phyloP scores from a whole-genome alignment of 2,888 invertebrate species.

The Cyaniris semiargus region DNA sequence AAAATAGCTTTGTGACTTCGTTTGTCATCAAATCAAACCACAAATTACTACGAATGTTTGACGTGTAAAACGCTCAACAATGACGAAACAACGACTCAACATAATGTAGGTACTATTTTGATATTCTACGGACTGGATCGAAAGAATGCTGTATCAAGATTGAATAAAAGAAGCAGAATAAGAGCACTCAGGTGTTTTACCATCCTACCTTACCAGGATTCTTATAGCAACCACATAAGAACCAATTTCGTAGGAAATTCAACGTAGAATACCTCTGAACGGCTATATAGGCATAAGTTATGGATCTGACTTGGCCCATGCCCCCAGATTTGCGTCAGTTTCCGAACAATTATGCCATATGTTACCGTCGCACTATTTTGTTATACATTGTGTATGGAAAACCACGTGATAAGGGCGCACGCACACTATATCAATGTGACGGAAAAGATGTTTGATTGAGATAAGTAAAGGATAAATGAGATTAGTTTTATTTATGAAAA shows the following conservation, averaged over 20 bases:
- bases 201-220: background rate
- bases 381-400: conserved; percentile 45
- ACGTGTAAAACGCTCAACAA: too few species aligned
- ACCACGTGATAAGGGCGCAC: conserved; percentile 39
- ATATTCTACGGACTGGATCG: background rate
- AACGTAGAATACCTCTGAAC: background rate
- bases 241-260: background rate
- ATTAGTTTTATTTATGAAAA: too few species aligned
- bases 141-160: background rate
- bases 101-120: too few species aligned
- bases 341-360: conserved; percentile 68
- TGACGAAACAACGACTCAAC: too few species aligned
- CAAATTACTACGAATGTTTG: too few species aligned
- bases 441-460: background rate
- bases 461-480: background rate
- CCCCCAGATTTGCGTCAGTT: conserved; percentile 69
- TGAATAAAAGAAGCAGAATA: background rate
- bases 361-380: conserved; percentile 55
- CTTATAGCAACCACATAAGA: background rate
- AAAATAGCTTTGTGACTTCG: too few species aligned
- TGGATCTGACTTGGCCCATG: conserved; percentile 67
- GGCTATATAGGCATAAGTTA: conserved; percentile 52
- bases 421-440: conserved; percentile 14
- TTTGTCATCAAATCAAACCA: too few species aligned
- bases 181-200: background rate